A percentile compares a stretch with the other conserved stretches of the same genome.
Conservation (phyloP, 2,797 vertebrate species). For the Sphaeramia orbicularis region DNA sequence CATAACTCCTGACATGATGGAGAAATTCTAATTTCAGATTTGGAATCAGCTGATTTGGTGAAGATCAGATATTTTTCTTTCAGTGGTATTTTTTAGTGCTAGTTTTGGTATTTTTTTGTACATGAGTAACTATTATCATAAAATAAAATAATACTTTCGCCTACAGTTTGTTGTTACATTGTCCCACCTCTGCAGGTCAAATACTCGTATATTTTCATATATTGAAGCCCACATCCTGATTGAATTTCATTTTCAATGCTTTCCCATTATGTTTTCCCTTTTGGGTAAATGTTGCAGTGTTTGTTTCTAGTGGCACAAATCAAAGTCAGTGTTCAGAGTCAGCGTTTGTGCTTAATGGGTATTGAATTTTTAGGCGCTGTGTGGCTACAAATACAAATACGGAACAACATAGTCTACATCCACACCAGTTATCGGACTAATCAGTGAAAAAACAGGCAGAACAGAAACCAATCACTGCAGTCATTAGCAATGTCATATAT, state of each 20-base stretch:
- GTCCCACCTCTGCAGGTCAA: no score
- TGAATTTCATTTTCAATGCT: background rate
- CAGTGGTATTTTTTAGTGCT: no score
- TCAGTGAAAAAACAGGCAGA: slow-evolving; percentile 6
- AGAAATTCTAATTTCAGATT: no score
- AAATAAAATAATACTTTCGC: no score
- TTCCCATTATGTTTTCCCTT: background rate
- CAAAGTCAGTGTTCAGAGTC: background rate
- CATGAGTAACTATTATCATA: no score
- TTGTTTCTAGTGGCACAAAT: background rate
- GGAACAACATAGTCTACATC: background rate
- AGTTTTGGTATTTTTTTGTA: no score
- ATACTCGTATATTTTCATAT: no score
- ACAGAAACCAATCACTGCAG: background rate
- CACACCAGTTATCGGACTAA: background rate
- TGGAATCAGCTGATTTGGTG: no score
- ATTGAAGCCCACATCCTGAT: no score
- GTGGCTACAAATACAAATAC: background rate
- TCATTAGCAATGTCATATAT: background rate
- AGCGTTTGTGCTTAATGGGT: slow-evolving; percentile 7
- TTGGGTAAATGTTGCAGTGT: background rate
- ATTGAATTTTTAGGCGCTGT: background rate
- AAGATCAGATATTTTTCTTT: no score
- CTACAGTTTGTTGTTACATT: no score
- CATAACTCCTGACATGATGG: no score